Evolutionary conservation across 2,888 invertebrate genomes (phyloP).

Genomic region (Fragum whitleyi): DNA sequence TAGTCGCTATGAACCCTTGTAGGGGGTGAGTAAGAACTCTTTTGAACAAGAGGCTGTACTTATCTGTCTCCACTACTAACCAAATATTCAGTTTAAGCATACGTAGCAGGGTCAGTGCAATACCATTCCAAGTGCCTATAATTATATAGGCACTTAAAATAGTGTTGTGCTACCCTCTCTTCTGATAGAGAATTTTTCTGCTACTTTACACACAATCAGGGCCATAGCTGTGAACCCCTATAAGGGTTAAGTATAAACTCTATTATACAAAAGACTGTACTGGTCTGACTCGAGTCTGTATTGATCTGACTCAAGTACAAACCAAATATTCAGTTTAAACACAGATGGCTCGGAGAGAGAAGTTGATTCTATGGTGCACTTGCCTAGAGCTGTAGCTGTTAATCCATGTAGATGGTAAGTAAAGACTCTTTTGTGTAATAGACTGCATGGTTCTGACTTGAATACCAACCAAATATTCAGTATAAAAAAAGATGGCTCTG

Average conservation of each 20-base stretch:
- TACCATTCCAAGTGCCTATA: no score
- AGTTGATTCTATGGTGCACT: slow-evolving; percentile 96
- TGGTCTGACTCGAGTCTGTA: slow-evolving; percentile 99
- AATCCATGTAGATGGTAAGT: slow-evolving; percentile 99
- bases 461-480: slow-evolving; percentile 85
- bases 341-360: slow-evolving; percentile 88
- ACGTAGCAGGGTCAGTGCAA: no score
- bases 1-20: slow-evolving; percentile 98
- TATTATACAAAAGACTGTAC: slow-evolving; percentile 97
- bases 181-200: slow-evolving; percentile 95
- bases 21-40: slow-evolving; percentile 90
- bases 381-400: slow-evolving; percentile 97
- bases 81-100: slow-evolving; percentile 89
- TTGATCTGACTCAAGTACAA: no score
- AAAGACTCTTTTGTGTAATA: slow-evolving; percentile 97
- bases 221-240: slow-evolving; percentile 99
- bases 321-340: no score
- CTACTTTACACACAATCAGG: slow-evolving; percentile 95
- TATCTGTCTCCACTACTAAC: slow-evolving; percentile 94
- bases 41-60: slow-evolving; percentile 98
- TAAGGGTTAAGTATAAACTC: slow-evolving; percentile 89
- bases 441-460: slow-evolving; percentile 98
- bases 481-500: slow-evolving; percentile 94
- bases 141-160: no score
- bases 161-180: no score